Evolutionary conservation across 2,888 invertebrate species (phyloP).

Genomic region (Trachelus iudaicus): DNA sequence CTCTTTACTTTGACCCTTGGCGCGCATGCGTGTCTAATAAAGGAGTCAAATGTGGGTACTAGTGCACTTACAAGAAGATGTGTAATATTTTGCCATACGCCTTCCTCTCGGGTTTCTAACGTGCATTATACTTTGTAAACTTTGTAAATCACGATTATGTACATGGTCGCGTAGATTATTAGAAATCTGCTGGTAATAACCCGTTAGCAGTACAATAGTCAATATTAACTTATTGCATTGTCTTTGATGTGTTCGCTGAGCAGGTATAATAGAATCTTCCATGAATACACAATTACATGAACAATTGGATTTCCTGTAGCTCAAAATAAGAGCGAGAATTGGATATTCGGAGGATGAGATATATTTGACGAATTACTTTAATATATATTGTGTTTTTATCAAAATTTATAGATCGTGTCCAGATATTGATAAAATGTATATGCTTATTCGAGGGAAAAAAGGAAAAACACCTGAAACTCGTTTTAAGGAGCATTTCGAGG

Average conservation of each 20-base stretch:
- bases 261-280: not conserved
- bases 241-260: not conserved
- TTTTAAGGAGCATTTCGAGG: constrained; percentile 55
- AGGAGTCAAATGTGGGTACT: not conserved
- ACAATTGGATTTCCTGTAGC: not conserved
- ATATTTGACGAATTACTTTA: not conserved
- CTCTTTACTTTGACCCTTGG: not conserved
- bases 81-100: not conserved
- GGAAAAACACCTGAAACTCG: constrained; percentile 55
- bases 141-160: constrained; percentile 18
- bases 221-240: constrained; percentile 20
- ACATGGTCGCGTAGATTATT: constrained; percentile 19
- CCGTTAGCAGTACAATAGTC: constrained; percentile 18
- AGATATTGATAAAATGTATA: constrained; percentile 52
- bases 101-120: constrained; percentile 12
- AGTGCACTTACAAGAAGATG: not conserved
- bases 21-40: not conserved
- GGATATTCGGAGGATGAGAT: not conserved
- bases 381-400: constrained; percentile 15
- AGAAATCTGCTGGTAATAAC: constrained; percentile 25
- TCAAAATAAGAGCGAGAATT: not conserved
- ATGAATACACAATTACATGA: not conserved
- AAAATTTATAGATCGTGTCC: constrained; percentile 50
- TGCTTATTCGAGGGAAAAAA: constrained; percentile 60
- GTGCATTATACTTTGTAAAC: constrained; percentile 18